A percentile compares a stretch with the other conserved stretches of the same genome.
Conservation (phyloP, 2,888 invertebrate species). For the Octonoba sinensis region DNA sequence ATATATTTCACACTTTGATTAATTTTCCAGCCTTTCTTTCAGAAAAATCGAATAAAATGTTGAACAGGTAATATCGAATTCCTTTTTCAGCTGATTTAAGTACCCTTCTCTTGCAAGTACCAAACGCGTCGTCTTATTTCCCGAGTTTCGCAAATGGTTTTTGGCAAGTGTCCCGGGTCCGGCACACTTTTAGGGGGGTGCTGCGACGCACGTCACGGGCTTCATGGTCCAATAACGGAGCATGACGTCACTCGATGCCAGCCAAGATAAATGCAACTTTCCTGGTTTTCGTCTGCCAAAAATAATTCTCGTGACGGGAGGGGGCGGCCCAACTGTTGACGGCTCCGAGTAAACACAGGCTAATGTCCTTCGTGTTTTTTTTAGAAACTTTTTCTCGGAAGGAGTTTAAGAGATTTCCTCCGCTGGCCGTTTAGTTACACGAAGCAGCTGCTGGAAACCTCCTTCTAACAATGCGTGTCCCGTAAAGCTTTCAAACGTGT, state of each 20-base stretch:
- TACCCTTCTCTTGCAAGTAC: not conserved
- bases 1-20: too few relatives aligned
- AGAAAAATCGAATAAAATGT: too few relatives aligned
- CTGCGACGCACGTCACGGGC: constrained; percentile 17
- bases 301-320: constrained; percentile 24
- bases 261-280: constrained; percentile 39
- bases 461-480: too few relatives aligned
- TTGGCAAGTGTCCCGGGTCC: constrained; percentile 43
- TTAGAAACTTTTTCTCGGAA: not conserved
- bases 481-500: too few relatives aligned
- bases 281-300: constrained; percentile 33
- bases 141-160: constrained; percentile 18
- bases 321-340: constrained; percentile 52
- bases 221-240: constrained; percentile 52
- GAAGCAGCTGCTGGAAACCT: constrained; percentile 12
- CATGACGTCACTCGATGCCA: constrained; percentile 58
- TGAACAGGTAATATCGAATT: not conserved
- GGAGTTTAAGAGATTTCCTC: not conserved
- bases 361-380: constrained; percentile 52
- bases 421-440: constrained; percentile 2
- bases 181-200: not conserved
- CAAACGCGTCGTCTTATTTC: too few relatives aligned
- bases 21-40: too few relatives aligned
- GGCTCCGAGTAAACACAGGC: constrained; percentile 57
- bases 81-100: not conserved